These are phyloP conservation scores for Macroglossus sobrinus DNA, from an alignment of 2,113 vertebrate species.

Conservation along the genomic window DNA sequence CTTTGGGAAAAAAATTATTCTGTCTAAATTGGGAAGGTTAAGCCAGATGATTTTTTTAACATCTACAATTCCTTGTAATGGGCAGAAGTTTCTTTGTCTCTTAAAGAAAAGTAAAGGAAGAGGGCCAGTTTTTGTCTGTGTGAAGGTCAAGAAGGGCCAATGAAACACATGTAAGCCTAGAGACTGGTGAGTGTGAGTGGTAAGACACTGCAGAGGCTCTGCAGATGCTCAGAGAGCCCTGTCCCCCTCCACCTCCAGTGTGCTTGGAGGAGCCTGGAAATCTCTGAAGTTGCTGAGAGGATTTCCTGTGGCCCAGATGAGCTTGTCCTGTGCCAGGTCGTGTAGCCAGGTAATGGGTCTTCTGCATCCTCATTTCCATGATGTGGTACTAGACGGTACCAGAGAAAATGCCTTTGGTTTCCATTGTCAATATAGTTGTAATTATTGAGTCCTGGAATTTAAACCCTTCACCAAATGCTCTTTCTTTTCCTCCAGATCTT, in stretches of 20 bases:
- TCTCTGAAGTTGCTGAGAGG: neutral
- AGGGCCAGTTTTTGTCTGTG: neutral
- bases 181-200: neutral
- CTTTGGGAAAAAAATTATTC: neutral
- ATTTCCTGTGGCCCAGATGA: neutral
- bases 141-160: neutral
- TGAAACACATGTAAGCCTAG: neutral
- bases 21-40: neutral
- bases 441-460: neutral
- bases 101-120: neutral
- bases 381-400: neutral
- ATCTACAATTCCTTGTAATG: neutral
- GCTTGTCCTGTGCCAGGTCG: neutral
- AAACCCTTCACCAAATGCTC: neutral
- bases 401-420: neutral
- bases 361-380: neutral
- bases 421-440: neutral
- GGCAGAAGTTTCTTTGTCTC: neutral
- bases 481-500: neutral
- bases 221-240: too few relatives aligned
- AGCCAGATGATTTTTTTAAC: neutral
- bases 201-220: neutral
- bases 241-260: too few relatives aligned
- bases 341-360: rapidly evolving
- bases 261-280: neutral